These are phyloP conservation scores for Trichogramma dendrolimi DNA, from an alignment of 2,888 invertebrate species.

Conservation along the genomic window DNA sequence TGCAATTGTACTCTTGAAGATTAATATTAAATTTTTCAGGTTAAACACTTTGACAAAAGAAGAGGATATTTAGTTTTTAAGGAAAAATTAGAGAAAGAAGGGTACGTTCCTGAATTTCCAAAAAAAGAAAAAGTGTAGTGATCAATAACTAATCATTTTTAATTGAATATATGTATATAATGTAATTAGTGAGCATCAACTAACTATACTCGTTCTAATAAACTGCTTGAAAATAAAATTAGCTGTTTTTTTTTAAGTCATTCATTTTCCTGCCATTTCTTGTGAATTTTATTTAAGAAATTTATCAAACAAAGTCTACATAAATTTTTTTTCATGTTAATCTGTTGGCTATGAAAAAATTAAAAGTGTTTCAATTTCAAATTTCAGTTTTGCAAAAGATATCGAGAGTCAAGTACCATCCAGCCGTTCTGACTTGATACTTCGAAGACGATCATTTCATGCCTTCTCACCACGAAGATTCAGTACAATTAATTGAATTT, in stretches of 20 bases:
- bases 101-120: constrained; percentile 70
- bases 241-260: constrained; percentile 1
- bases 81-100: constrained; percentile 78
- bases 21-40: constrained; percentile 44
- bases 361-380: background rate
- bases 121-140: constrained; percentile 47
- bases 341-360: background rate
- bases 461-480: constrained; percentile 16
- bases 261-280: background rate
- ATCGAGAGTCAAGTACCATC: background rate
- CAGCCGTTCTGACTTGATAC: constrained; percentile 5
- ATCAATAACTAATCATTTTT: constrained; percentile 48
- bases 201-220: constrained; percentile 45
- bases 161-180: constrained; percentile 33
- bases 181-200: constrained; percentile 32
- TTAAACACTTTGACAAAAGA: constrained; percentile 90
- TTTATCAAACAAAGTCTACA: background rate
- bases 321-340: background rate
- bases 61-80: constrained; percentile 83
- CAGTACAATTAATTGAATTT: constrained; percentile 6
- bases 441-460: constrained; percentile 13
- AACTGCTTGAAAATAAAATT: constrained; percentile 35
- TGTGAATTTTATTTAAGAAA: background rate
- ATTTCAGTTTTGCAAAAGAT: constrained; percentile 12
- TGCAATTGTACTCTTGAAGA: background rate